phyloP scores from a whole-genome alignment of 37 sponge, comb jelly and placozoan species.

The Eunapius fragilis region DNA sequence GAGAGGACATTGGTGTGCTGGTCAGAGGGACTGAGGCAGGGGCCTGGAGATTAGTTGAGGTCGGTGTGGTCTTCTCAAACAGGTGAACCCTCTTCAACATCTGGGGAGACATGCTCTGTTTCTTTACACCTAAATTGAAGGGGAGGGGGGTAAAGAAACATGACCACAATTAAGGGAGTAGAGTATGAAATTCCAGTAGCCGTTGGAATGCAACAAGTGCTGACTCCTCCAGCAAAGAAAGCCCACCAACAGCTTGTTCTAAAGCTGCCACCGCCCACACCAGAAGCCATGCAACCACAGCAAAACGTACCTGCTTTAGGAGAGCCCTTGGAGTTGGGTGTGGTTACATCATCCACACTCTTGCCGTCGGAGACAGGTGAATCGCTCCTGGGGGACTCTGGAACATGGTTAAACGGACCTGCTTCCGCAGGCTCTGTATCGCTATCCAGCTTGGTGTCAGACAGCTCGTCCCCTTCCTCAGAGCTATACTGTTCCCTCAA shows the following conservation, averaged over 20 bases:
- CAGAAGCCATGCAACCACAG: not conserved
- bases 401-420: not conserved
- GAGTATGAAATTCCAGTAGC: not conserved
- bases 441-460: not conserved
- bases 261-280: not conserved
- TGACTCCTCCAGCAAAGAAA: not conserved
- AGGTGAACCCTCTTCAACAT: conserved; percentile 40
- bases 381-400: not conserved
- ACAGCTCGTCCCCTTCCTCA: not conserved
- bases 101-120: conserved; percentile 44
- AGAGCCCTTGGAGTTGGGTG: not conserved
- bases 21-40: not conserved
- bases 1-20: conserved; percentile 6
- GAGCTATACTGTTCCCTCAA: conserved; percentile 16
- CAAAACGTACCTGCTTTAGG: not conserved
- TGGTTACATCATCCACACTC: not conserved
- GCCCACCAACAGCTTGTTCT: not conserved
- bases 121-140: conserved; percentile 6
- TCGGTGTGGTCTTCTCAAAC: conserved; percentile 4
- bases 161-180: conserved; percentile 28
- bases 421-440: not conserved
- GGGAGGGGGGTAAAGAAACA: not conserved
- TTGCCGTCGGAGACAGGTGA: not conserved
- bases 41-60: not conserved
- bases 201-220: not conserved